phyloP scores from a whole-genome alignment of 2,113 vertebrate species.

The Heterotilapia buettikoferi region DNA sequence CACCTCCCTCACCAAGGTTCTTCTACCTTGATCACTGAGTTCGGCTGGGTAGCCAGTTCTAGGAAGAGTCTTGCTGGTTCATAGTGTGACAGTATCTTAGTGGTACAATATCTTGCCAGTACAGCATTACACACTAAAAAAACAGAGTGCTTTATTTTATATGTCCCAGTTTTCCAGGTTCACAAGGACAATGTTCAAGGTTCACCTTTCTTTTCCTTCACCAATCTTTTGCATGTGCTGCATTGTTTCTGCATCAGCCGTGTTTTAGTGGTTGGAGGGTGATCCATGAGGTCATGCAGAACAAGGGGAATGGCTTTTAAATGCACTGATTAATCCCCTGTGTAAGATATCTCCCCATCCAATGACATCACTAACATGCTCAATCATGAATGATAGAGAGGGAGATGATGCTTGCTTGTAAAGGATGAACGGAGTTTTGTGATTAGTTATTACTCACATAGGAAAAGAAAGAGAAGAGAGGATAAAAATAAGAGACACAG shows the following conservation, averaged over 20 bases:
- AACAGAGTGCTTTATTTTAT: not conserved
- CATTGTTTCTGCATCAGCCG: not conserved
- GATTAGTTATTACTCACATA: not conserved
- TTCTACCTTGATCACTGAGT: not conserved
- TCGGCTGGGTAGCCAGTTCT: not conserved
- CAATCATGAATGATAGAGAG: not conserved
- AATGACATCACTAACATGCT: not conserved
- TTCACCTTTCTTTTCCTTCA: not conserved
- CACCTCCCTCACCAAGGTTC: not conserved
- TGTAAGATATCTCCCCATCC: not conserved
- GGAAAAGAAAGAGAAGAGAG: not conserved
- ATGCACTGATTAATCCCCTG: slow-evolving; percentile 24
- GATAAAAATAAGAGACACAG: not conserved
- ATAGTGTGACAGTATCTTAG: not conserved
- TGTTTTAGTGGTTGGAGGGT: not conserved
- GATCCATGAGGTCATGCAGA: slow-evolving; percentile 7
- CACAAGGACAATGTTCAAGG: not conserved
- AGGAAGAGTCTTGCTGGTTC: not conserved
- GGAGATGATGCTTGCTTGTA: not conserved
- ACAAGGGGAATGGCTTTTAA: slow-evolving; percentile 24
- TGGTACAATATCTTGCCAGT: not conserved
- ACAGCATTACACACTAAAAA: not conserved
- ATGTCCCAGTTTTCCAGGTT: not conserved
- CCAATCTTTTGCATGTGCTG: not conserved
- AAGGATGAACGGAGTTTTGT: fast-evolving